These are phyloP conservation scores for Brachypalpus laphriformis DNA, from an alignment of 2,888 invertebrate species.

Conservation along the genomic window DNA sequence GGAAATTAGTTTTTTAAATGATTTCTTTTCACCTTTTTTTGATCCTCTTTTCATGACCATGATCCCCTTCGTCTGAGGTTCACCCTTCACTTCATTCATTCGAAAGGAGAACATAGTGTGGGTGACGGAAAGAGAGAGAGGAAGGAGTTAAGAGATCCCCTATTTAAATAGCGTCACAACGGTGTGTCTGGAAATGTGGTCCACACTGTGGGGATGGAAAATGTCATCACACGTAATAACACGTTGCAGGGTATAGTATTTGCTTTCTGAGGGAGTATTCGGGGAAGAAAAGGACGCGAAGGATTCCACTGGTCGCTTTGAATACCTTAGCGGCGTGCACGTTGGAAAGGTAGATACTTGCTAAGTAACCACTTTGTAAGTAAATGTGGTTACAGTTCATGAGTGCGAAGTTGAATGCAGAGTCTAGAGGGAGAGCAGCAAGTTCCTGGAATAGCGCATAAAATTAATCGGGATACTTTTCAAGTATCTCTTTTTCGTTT, in stretches of 20 bases:
- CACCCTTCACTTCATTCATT: conserved; percentile 15
- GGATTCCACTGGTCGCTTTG: conserved; percentile 46
- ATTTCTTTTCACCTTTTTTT: conserved; percentile 44
- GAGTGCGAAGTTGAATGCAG: conserved; percentile 43
- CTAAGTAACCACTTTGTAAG: conserved; percentile 71
- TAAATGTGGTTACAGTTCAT: conserved; percentile 72
- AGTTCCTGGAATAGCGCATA: conserved; percentile 49
- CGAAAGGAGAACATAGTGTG: not conserved
- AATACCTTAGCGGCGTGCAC: conserved; percentile 50
- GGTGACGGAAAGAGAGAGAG: not conserved
- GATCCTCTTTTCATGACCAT: conserved; percentile 30
- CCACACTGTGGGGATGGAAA: conserved; percentile 53
- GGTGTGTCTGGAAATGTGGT: conserved; percentile 38
- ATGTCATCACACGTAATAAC: conserved; percentile 72
- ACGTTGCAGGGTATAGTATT: conserved; percentile 28
- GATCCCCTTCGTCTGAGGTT: conserved; percentile 44
- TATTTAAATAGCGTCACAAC: conserved; percentile 20
- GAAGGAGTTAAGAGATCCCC: conserved; percentile 24
- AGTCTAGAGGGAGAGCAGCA: conserved; percentile 1
- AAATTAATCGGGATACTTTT: conserved; percentile 63
- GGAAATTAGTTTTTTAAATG: conserved; percentile 66
- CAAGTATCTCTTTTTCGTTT: not conserved
- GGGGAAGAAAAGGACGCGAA: conserved; percentile 21
- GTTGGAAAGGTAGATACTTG: conserved; percentile 37
- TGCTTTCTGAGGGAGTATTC: not conserved